phyloP scores from a whole-genome alignment of 2,888 invertebrate species.

The Rhagonycha fulva region DNA sequence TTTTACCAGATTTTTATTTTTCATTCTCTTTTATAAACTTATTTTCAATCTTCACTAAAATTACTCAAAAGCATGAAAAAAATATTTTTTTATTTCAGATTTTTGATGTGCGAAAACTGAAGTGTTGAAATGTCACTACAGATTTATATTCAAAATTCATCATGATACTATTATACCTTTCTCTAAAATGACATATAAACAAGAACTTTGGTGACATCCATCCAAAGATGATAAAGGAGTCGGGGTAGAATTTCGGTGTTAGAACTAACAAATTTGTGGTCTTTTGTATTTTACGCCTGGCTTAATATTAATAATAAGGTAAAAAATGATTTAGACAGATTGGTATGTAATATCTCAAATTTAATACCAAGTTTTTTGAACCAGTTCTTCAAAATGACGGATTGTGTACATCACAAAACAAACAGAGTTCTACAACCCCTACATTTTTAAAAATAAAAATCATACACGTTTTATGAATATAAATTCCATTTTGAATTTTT shows the following conservation, averaged over 20 bases:
- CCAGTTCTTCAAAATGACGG: neutral
- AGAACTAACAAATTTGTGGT: slow-evolving; percentile 22
- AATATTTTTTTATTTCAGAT: neutral
- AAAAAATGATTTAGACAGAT: neutral
- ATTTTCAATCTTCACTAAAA: no score
- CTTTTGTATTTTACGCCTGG: slow-evolving; percentile 18
- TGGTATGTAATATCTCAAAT: slow-evolving; percentile 1
- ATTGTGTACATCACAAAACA: neutral
- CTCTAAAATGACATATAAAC: neutral
- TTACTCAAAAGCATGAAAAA: no score
- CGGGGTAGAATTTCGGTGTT: slow-evolving; percentile 2
- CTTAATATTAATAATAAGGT: slow-evolving; percentile 4
- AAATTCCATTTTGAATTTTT: neutral
- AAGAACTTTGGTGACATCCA: neutral
- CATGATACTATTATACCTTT: neutral
- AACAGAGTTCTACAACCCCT: neutral
- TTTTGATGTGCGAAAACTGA: neutral
- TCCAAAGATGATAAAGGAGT: neutral
- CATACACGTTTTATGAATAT: neutral
- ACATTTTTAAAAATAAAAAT: neutral
- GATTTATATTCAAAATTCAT: neutral
- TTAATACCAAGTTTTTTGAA: neutral
- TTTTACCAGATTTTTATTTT: no score
- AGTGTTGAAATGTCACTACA: neutral
- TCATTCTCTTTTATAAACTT: no score